phyloP scores from a whole-genome alignment of 2,113 vertebrate genomes.

The Philantomba maxwellii region DNA sequence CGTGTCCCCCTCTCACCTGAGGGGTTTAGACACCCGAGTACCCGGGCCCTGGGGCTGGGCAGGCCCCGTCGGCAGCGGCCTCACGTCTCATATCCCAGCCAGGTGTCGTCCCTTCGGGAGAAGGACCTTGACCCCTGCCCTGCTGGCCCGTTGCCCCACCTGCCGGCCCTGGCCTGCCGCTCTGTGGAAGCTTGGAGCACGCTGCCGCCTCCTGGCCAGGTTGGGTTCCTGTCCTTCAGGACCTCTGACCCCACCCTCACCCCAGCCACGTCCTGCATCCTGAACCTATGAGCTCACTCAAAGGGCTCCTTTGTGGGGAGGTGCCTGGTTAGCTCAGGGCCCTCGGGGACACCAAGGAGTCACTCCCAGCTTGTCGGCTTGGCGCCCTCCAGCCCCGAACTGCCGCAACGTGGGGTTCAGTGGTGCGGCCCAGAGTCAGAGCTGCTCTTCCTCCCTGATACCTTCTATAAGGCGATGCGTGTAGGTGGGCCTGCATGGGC shows the following conservation, averaged over 20 bases:
- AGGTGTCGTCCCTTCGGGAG: fast-evolving
- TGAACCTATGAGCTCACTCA: background rate
- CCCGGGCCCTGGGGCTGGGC: background rate
- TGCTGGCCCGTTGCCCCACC: background rate
- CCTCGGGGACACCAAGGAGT: fast-evolving
- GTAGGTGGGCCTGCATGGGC: fast-evolving
- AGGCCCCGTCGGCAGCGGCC: fast-evolving
- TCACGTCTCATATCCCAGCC: fast-evolving
- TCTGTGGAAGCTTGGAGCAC: background rate
- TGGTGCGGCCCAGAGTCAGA: background rate
- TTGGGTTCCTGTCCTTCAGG: background rate
- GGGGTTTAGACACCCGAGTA: background rate
- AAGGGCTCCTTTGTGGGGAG: background rate
- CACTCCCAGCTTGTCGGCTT: background rate
- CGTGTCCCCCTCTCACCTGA: background rate
- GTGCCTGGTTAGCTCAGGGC: background rate
- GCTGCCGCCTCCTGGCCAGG: background rate
- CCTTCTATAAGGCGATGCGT: fast-evolving
- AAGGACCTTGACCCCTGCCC: background rate
- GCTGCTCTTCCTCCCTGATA: background rate
- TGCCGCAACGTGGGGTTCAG: background rate
- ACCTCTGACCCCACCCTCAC: background rate
- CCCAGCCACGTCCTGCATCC: background rate
- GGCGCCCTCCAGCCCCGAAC: background rate
- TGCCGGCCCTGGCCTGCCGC: background rate